phyloP scores from a whole-genome alignment of 2,888 invertebrate species.

The Timema cristinae region DNA sequence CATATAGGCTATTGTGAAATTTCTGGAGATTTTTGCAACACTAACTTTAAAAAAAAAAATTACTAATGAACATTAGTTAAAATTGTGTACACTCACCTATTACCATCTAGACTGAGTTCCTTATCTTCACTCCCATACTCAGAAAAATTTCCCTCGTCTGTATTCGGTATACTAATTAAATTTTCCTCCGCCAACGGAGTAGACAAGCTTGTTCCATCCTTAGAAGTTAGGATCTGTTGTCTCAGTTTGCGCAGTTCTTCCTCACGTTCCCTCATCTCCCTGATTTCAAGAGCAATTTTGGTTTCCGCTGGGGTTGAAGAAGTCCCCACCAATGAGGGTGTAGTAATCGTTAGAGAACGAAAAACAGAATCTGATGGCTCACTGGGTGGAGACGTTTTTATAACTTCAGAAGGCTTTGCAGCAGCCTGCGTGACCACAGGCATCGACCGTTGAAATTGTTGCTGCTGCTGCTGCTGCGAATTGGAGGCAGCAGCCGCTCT shows the following conservation, averaged over 20 bases:
- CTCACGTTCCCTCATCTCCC: slow-evolving; percentile 48
- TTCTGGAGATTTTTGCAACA: no score
- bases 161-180: slow-evolving; percentile 37
- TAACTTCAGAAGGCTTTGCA: background rate
- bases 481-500: slow-evolving; percentile 19
- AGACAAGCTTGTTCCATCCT: slow-evolving; percentile 23
- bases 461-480: slow-evolving; percentile 3
- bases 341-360: background rate
- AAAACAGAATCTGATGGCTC: no score
- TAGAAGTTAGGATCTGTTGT: slow-evolving; percentile 22
- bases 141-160: slow-evolving; percentile 40
- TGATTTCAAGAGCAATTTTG: slow-evolving; percentile 48
- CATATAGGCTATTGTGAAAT: no score
- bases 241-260: slow-evolving; percentile 46
- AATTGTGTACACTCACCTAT: slow-evolving; percentile 32
- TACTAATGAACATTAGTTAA: background rate
- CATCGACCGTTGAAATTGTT: slow-evolving; percentile 5
- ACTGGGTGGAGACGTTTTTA: slow-evolving; percentile 14
- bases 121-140: slow-evolving; percentile 38
- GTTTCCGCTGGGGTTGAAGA: slow-evolving; percentile 36
- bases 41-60: no score
- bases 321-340: background rate
- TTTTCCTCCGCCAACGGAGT: slow-evolving; percentile 33
- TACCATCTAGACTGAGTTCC: slow-evolving; percentile 36
- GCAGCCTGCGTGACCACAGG: slow-evolving; percentile 8